phyloP scores from a whole-genome alignment of 2,113 vertebrate genomes.

The Eulemur macaco region DNA sequence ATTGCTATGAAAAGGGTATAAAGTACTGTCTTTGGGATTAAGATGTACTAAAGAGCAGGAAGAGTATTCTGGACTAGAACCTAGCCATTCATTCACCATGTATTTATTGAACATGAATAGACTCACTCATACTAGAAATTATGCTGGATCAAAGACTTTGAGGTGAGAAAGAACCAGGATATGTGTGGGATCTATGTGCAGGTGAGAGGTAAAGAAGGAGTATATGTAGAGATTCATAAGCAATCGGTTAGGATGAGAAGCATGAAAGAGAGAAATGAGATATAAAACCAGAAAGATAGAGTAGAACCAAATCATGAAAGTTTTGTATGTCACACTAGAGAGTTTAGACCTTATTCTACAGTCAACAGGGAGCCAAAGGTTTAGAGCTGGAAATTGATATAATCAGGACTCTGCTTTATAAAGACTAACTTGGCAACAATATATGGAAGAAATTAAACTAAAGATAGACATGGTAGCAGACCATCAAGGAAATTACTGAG shows the following conservation, averaged over 20 bases:
- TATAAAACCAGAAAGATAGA: not conserved
- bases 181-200: not conserved
- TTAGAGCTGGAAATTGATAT: not conserved
- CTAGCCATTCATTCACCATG: not conserved
- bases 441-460: not conserved
- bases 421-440: not conserved
- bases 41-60: not conserved
- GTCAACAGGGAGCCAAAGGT: not conserved
- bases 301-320: not conserved
- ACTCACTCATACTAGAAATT: not conserved
- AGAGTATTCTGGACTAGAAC: not conserved
- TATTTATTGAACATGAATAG: conserved; percentile 23
- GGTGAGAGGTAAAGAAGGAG: not conserved
- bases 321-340: not conserved
- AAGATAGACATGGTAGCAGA: not conserved
- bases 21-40: not conserved
- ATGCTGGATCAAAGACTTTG: not conserved
- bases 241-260: not conserved
- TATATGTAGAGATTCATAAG: not conserved
- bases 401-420: not conserved
- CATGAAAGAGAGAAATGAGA: not conserved
- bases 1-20: not conserved
- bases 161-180: not conserved
- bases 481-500: not conserved
- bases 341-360: not conserved